phyloP scores from a whole-genome alignment of 2,113 vertebrate genomes.

The Daboia siamensis region DNA sequence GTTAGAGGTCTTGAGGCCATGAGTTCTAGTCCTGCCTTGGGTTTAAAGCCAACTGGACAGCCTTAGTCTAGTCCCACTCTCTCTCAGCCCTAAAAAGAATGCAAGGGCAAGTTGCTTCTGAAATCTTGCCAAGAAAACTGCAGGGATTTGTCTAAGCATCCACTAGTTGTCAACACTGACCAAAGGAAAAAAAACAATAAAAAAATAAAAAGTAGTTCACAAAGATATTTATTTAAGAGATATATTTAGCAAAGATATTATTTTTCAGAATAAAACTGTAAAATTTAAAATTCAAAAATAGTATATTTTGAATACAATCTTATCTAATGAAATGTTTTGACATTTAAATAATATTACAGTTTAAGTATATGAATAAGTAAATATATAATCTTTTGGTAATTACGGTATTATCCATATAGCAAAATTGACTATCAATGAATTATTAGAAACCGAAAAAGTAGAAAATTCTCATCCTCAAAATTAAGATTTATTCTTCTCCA shows the following conservation, averaged over 20 bases:
- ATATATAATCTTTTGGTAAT: background rate
- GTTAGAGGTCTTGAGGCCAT: background rate
- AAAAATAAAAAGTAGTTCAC: conserved; percentile 9
- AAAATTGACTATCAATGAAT: conserved; percentile 25
- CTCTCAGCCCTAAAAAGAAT: background rate
- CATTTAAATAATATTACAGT: background rate
- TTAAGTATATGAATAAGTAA: background rate
- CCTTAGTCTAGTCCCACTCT: background rate
- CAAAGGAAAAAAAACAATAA: background rate
- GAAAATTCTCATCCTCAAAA: conserved; percentile 28
- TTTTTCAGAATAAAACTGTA: background rate
- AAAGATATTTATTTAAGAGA: conserved; percentile 14
- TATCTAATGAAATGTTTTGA: conserved; percentile 13
- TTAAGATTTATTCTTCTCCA: background rate
- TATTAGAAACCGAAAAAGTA: conserved; percentile 9
- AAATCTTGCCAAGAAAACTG: background rate
- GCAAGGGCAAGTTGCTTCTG: background rate
- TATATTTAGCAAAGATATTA: conserved; percentile 7
- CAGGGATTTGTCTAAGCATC: background rate
- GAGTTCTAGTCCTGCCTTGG: background rate
- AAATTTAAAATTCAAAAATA: conserved; percentile 10
- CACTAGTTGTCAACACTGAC: background rate
- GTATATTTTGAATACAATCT: conserved; percentile 11
- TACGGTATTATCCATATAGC: background rate
- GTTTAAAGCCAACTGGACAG: background rate